Evolutionary conservation across 2,888 invertebrate species (phyloP).

Genomic region (Sepiola atlantica): DNA sequence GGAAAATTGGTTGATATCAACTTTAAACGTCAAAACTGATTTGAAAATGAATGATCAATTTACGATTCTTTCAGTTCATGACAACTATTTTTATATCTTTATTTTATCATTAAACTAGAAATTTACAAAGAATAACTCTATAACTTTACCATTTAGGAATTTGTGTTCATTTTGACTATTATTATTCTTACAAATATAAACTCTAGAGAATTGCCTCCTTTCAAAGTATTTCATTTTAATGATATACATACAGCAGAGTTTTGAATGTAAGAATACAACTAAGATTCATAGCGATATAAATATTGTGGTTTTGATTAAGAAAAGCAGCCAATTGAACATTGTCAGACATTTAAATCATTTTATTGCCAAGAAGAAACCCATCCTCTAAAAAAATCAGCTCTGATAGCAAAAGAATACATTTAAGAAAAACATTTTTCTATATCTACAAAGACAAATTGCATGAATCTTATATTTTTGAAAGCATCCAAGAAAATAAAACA

Average conservation of each 20-base stretch:
- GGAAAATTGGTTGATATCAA: not conserved
- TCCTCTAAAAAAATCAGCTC: not conserved
- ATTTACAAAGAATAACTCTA: not conserved
- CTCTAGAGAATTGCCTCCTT: slow-evolving; percentile 8
- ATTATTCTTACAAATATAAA: not conserved
- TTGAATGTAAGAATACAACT: not conserved
- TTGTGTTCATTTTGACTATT: not conserved
- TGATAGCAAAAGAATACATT: not conserved
- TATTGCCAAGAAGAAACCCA: not conserved
- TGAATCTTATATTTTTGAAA: not conserved
- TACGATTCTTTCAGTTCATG: not conserved
- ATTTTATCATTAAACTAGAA: slow-evolving; percentile 8
- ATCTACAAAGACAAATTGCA: not conserved
- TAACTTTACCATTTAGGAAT: not conserved
- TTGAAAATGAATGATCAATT: not conserved
- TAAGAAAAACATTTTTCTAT: not conserved
- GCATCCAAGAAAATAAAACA: not conserved
- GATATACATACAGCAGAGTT: not conserved
- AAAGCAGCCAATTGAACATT: not conserved
- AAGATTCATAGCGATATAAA: slow-evolving; percentile 2
- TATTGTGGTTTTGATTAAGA: not conserved
- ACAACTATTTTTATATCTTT: not conserved
- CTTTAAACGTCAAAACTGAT: slow-evolving; percentile 4
- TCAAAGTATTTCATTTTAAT: slow-evolving; percentile 32
- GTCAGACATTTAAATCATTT: slow-evolving; percentile 12